Evolutionary conservation across 53 echinoderm and acorn worm genomes (phyloP).

Genomic region (Patiria pectinifera): DNA sequence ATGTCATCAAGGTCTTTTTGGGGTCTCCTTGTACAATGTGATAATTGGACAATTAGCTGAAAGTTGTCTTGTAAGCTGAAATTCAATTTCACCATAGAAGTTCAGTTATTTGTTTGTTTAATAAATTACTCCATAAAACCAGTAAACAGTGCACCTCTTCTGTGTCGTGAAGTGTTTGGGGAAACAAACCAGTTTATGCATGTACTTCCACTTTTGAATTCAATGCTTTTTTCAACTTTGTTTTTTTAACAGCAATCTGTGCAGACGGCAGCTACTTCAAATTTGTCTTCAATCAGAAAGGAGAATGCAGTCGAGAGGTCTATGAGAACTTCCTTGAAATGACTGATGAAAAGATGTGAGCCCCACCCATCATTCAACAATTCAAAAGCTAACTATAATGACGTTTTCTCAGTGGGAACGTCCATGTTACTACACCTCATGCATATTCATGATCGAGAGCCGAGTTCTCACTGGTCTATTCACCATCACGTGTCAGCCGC

Average conservation of each 20-base stretch:
- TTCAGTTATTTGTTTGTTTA: neutral
- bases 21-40: neutral
- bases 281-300: conserved; percentile 97
- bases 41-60: neutral
- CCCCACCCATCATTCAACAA: neutral
- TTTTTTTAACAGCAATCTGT: conserved; percentile 81
- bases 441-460: too few relatives aligned
- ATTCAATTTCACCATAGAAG: neutral
- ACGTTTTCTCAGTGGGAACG: neutral
- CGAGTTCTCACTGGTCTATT: too few relatives aligned
- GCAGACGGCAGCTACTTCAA: conserved; percentile 99
- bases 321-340: conserved; percentile 97
- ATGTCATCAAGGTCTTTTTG: neutral
- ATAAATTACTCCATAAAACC: too few relatives aligned
- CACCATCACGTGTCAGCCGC: too few relatives aligned
- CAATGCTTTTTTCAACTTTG: neutral
- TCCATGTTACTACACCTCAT: too few relatives aligned
- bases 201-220: too few relatives aligned
- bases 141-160: too few relatives aligned
- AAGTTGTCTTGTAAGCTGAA: neutral
- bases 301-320: conserved; percentile 94
- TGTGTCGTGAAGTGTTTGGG: too few relatives aligned
- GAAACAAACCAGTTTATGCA: too few relatives aligned
- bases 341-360: conserved; percentile 94
- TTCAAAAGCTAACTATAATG: neutral